phyloP scores from a whole-genome alignment of 2,888 invertebrate species.

The Fabriciana adippe region DNA sequence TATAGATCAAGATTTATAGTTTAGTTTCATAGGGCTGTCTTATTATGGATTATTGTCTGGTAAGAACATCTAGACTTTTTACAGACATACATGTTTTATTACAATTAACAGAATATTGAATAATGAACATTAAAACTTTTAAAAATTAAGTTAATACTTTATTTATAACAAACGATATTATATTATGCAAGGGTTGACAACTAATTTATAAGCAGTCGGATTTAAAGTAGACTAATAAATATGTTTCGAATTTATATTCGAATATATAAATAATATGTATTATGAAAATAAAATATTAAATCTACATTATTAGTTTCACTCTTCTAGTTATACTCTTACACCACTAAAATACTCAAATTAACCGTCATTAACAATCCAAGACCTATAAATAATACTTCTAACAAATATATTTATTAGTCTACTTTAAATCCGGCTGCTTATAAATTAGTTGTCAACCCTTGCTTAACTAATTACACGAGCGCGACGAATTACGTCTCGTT shows the following conservation, averaged over 20 bases:
- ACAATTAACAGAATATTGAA: no score
- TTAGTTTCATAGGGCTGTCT: constrained; percentile 10
- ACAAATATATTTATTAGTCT: constrained; percentile 1
- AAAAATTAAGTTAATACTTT: no score
- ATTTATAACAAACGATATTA: no score
- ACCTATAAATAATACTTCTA: constrained; percentile 15
- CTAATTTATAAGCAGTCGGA: constrained; percentile 23
- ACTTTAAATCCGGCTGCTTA: constrained; percentile 14
- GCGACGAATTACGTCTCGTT: constrained; percentile 51
- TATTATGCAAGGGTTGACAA: constrained; percentile 40
- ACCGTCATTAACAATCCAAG: background rate
- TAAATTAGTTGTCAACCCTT: constrained; percentile 40
- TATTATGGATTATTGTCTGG: background rate
- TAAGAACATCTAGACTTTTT: background rate
- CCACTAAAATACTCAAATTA: background rate
- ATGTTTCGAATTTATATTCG: background rate
- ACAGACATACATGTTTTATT: background rate
- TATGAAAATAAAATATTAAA: no score
- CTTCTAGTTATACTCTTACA: no score
- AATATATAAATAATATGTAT: no score
- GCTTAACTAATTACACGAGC: constrained; percentile 43
- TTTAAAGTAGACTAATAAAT: constrained; percentile 2
- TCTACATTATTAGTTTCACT: no score
- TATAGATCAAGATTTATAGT: constrained; percentile 46
- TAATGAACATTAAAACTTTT: no score